Base-by-base conservation (phyloP, 2,113 vertebrate genomes). In the Brachyhypopomus gauderio region DNA sequence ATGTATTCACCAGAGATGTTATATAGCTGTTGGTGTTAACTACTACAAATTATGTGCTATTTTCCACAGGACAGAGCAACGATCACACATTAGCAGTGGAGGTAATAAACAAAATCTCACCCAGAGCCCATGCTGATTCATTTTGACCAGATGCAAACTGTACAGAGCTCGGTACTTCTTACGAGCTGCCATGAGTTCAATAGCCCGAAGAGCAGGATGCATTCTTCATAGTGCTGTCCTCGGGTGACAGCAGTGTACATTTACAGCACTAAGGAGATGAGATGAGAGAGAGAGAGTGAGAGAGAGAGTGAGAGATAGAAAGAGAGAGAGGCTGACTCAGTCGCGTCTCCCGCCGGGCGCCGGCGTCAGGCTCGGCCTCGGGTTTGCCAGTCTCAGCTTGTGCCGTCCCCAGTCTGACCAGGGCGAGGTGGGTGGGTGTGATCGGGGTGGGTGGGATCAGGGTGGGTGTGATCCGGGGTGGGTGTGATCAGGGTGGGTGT, bases 171-270 rank as follows among this genome's bases (percentile, higher is more conserved):
- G 9, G 45, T 48, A 11, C 45, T 12, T 3, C 25, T 34, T 4
- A 55, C 23, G 62, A 74, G 36, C 60, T 64, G 60, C 59, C 71
- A 74, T 60, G 14, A 60, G 59, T 71, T 79, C 67, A 27, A 45
- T 34, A 22, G 58, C 38, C 38, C 48, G 22, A 60, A 80, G 58
- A 1, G 12, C 11, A 41, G 14, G 7, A 16, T 30, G 11, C 16
- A 45, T 38, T 79, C 25, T 60, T 34, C 48, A 67, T 72, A n/a
- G 16, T 16, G 60, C 66, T 76, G 83, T 85, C 71, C 74, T 79
- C 82, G 78, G 70, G 55, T 83, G 72, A 75, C 41, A 81, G 78
- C 75, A 77, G 22, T 60, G n/a, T 56, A 25, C 75, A 22, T 75
- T 67, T 74, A 22, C 72, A 66, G 30, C 38, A 25, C 63, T 20